These are phyloP conservation scores for Rhinoderma darwinii DNA, from an alignment of 2,113 vertebrate species.

Conservation along the genomic window DNA sequence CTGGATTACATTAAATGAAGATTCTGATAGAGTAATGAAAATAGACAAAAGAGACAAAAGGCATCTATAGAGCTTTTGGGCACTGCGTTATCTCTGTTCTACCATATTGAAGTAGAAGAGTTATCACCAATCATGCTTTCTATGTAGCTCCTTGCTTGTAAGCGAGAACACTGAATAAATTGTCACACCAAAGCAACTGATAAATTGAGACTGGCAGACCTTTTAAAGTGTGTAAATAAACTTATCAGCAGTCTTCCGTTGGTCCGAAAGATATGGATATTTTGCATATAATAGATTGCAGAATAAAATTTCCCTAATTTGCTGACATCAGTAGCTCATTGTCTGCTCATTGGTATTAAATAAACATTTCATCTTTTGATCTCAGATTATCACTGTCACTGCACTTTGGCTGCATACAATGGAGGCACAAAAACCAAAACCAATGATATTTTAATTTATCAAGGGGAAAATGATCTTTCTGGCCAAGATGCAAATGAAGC, in stretches of 20 bases:
- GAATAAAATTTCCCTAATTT: conserved; percentile 64
- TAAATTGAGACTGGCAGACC: conserved; percentile 83
- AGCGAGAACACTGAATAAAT: conserved; percentile 84
- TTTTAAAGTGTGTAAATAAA: conserved; percentile 82
- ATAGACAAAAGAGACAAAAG: conserved; percentile 86
- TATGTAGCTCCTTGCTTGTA: conserved; percentile 82
- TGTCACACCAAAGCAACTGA: conserved; percentile 84
- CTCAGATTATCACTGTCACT: conserved; percentile 52
- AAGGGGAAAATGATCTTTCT: conserved; percentile 34
- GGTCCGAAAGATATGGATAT: conserved; percentile 65
- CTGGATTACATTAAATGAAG: conserved; percentile 88
- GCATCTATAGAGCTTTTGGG: conserved; percentile 81
- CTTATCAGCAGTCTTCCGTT: conserved; percentile 69
- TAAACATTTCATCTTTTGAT: conserved; percentile 59
- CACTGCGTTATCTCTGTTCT: conserved; percentile 84
- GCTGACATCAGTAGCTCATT: conserved; percentile 63
- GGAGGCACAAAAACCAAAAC: conserved; percentile 32
- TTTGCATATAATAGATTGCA: conserved; percentile 66
- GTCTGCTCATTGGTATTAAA: conserved; percentile 64
- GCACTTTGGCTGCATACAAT: conserved; percentile 53
- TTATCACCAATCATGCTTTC: conserved; percentile 84
- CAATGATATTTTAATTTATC: conserved; percentile 53
- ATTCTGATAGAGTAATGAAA: conserved; percentile 87
- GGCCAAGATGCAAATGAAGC: conserved; percentile 26
- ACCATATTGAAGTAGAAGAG: conserved; percentile 85